A percentile compares a stretch with the other conserved stretches of the same genome.
Conservation (phyloP, 2,797 vertebrate species). For the Borostomias antarcticus region DNA sequence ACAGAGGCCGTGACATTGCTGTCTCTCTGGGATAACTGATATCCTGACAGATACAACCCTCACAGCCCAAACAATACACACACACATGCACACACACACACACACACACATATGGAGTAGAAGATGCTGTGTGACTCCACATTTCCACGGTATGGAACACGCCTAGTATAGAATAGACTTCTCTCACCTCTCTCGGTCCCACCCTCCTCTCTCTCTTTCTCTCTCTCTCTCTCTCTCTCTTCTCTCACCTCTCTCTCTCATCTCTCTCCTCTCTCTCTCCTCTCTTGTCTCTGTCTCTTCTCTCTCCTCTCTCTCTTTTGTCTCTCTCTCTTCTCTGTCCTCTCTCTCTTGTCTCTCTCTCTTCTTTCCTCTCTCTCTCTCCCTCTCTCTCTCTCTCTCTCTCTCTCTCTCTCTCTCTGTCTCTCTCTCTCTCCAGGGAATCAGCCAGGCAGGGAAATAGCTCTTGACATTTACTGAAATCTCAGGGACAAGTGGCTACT, state of each 20-base stretch:
- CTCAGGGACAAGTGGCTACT: slow-evolving; percentile 31
- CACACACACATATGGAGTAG: not conserved
- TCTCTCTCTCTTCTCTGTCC: no score
- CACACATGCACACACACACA: not conserved
- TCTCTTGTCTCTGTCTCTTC: not conserved
- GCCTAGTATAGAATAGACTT: not conserved
- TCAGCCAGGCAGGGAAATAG: slow-evolving; percentile 32
- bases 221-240: not conserved
- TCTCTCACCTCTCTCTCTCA: no score
- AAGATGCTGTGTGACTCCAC: not conserved
- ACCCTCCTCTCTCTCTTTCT: not conserved
- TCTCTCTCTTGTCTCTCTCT: not conserved
- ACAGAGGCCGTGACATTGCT: not conserved
- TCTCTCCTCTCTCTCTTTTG: not conserved
- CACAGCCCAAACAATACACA: not conserved
- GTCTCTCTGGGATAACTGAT: not conserved
- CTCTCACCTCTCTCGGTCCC: not conserved
- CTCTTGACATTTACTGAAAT: slow-evolving; percentile 53
- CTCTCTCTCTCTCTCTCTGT: not conserved
- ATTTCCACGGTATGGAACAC: no score
- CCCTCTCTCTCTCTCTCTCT: not conserved
- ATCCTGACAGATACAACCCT: not conserved
- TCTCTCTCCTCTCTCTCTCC: no score
- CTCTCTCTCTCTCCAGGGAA: not conserved
- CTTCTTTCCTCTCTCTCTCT: not conserved